phyloP scores from a whole-genome alignment of 2,797 vertebrate genomes.

The Bufotes viridis region DNA sequence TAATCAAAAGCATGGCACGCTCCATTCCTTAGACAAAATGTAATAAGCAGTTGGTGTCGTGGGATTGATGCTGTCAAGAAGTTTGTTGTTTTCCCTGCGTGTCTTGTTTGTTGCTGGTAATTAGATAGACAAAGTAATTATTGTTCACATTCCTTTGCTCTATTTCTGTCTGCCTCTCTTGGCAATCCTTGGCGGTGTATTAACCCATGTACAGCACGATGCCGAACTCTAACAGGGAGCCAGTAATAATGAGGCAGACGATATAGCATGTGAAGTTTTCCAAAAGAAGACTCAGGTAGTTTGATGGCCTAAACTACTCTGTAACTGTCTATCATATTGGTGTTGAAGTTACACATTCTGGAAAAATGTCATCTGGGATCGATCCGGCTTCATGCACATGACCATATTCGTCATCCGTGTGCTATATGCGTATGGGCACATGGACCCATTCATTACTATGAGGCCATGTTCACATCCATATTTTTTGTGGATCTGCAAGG shows the following conservation, averaged over 20 bases:
- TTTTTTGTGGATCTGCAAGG: too few species aligned
- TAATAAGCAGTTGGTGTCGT: slow-evolving; percentile 81
- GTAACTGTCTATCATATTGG: background rate
- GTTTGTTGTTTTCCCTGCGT: slow-evolving; percentile 66
- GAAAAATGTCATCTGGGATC: background rate
- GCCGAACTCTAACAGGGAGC: slow-evolving; percentile 13
- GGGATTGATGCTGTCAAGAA: slow-evolving; percentile 67
- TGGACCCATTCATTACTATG: too few species aligned
- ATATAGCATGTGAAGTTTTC: background rate
- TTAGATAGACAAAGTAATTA: slow-evolving; percentile 64
- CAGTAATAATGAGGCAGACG: slow-evolving; percentile 20
- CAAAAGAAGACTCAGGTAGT: background rate
- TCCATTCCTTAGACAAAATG: slow-evolving; percentile 84
- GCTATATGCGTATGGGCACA: too few species aligned
- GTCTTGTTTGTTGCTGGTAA: slow-evolving; percentile 68
- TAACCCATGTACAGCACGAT: slow-evolving; percentile 44
- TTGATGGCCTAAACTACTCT: background rate
- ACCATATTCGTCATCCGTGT: too few species aligned
- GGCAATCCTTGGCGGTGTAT: slow-evolving; percentile 46
- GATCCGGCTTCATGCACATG: background rate
- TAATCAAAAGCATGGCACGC: slow-evolving; percentile 86
- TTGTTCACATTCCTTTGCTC: slow-evolving; percentile 63
- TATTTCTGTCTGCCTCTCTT: slow-evolving; percentile 61
- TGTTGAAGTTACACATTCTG: background rate
- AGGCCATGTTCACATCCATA: too few species aligned